These are phyloP conservation scores for Drosophila lini DNA, from an alignment of 1,140 invertebrate genomes.

Conservation along the genomic window DNA sequence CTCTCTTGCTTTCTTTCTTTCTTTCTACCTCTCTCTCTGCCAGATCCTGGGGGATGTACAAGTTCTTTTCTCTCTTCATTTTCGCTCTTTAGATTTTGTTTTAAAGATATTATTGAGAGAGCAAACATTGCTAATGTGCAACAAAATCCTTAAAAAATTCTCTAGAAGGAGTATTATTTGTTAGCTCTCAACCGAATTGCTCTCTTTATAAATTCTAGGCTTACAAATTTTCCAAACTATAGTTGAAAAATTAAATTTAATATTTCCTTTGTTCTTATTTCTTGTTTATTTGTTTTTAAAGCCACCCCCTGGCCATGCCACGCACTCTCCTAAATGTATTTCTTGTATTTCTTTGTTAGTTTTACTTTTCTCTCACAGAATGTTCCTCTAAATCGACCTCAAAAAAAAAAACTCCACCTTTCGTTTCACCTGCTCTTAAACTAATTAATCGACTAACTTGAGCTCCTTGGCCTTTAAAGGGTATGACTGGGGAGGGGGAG, in stretches of 20 bases:
- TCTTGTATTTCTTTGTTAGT: constrained; percentile 18
- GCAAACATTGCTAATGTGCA: no score
- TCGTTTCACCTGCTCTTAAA: constrained; percentile 43
- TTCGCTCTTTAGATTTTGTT: no score
- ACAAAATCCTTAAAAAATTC: no score
- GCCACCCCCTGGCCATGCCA: constrained; percentile 7
- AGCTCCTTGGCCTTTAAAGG: constrained; percentile 10
- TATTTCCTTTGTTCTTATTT: not conserved
- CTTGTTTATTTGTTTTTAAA: not conserved
- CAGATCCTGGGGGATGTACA: no score
- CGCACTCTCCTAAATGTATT: constrained; percentile 34
- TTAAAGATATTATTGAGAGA: no score
- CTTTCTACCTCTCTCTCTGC: no score
- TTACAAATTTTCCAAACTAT: not conserved
- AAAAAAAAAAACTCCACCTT: constrained; percentile 53
- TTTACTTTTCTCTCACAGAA: constrained; percentile 49
- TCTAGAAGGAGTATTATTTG: no score
- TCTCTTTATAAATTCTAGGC: no score
- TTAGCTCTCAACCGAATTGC: no score
- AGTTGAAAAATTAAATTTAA: no score
- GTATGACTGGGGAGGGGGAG: constrained; percentile 6
- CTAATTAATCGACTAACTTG: constrained; percentile 62
- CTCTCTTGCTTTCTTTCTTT: no score
- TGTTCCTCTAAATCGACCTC: constrained; percentile 24
- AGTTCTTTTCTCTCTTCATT: no score